Conservation (phyloP, 1,140 invertebrate genomes). For the Kradibia gibbosae region DNA sequence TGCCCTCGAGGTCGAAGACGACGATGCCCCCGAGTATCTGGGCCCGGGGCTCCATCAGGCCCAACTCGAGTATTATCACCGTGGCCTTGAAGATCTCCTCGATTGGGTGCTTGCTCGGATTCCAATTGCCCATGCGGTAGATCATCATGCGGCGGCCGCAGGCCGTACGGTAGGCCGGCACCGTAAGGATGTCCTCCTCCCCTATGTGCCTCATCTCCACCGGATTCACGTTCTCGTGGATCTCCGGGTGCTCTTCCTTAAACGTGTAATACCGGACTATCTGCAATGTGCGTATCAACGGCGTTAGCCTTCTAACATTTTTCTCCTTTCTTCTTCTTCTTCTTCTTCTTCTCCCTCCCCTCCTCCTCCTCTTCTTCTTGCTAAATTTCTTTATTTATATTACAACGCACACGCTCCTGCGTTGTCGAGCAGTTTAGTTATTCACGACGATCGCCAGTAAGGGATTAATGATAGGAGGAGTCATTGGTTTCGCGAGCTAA, state of each 20-base stretch:
- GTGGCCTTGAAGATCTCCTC: constrained; percentile 84
- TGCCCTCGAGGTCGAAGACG: constrained; percentile 82
- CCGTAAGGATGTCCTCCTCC: constrained; percentile 79
- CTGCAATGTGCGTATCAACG: constrained; percentile 69
- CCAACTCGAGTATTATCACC: constrained; percentile 80
- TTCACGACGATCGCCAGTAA: no score
- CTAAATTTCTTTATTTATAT: no score
- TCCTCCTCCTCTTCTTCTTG: no score
- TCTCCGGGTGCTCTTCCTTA: constrained; percentile 80
- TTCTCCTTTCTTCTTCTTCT: no score
- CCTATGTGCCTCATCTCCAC: constrained; percentile 79
- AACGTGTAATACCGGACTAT: constrained; percentile 84
- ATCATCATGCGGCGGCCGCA: constrained; percentile 79
- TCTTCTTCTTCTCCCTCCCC: no score
- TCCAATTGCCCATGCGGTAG: constrained; percentile 82
- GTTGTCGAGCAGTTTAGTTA: no score
- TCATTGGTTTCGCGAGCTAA: no score
- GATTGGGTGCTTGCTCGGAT: constrained; percentile 77
- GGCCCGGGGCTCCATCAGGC: constrained; percentile 80
- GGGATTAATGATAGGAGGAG: no score
- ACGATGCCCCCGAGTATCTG: constrained; percentile 85
- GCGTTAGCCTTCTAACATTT: no score
- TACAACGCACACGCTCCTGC: no score
- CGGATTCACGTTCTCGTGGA: constrained; percentile 79
- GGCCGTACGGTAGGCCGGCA: constrained; percentile 83